Base-by-base conservation (phyloP, 2,797 vertebrate genomes). In the Scarus forsteni region DNA sequence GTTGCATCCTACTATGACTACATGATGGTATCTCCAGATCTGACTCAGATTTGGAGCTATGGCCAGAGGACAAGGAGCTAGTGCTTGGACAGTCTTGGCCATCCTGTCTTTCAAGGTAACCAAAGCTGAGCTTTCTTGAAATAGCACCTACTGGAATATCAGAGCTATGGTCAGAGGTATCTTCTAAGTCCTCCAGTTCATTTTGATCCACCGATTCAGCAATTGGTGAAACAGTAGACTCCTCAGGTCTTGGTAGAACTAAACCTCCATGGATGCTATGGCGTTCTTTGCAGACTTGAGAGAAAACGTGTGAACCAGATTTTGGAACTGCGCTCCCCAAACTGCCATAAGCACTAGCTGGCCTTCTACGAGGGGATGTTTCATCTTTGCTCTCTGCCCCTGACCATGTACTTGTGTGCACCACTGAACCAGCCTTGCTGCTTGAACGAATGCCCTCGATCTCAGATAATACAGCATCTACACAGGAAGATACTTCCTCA, bases 401-500 rank as follows among this genome's bases (percentile, higher is more conserved):
- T 0, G 89, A 86, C 89, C 93, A 93, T 8, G 90, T 91, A 27
- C 82, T 83, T 5, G 83, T 54, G 1, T 88, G 83, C n/a, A 79
- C 73, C 35, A 54, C 79, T 19, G 87, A 63, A n/a, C 74, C 60
- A 16, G 72, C 18, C 72, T 88, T 93, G 74, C 74, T 89, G 49
- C 89, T 93, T 12, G 92, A 94, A 43, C 94, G 92, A 68, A 95
- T 92, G 10, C 93, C 91, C 63, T 95, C 94, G 34, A 95, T 95
- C 84, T 95, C 95, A 58, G 90, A 63, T 70, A 95, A 76, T 3
- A 95, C 94, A 1, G 95, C 94, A 36, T 95, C 95, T 46, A 95
- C 95, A 76, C 95, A 95, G 18, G 94, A 94, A 19, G 95, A 95
- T 4, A 95, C 94, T 79, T 95, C 94, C 67, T 95, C 95, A 39